phyloP scores from a whole-genome alignment of 2,797 vertebrate genomes.

The Chelonia mydas region DNA sequence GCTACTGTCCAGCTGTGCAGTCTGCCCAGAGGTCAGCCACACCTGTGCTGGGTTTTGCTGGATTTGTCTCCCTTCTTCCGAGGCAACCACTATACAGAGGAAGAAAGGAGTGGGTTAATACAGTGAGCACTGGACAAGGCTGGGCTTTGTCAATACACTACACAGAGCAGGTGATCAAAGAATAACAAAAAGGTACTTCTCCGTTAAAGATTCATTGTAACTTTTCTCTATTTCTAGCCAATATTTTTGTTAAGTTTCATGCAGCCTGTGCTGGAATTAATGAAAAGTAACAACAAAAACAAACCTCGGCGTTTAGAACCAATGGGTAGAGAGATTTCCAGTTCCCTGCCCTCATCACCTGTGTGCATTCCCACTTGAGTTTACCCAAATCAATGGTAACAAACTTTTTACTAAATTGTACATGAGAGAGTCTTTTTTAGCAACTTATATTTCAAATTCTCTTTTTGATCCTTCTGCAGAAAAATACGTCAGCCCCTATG shows the following conservation, averaged over 20 bases:
- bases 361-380: neutral
- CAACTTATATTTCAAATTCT: neutral
- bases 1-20: neutral
- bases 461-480: too few relatives aligned
- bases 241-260: neutral
- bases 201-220: neutral
- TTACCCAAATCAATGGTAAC: neutral
- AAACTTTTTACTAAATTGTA: neutral
- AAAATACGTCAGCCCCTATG: neutral
- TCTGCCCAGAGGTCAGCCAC: neutral
- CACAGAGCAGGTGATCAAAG: neutral
- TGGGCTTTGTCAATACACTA: neutral
- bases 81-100: neutral
- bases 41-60: neutral
- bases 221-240: neutral
- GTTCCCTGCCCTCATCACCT: neutral
- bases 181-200: neutral
- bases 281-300: neutral
- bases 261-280: neutral
- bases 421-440: neutral
- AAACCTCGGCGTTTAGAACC: neutral
- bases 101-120: neutral
- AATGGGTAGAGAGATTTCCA: too few relatives aligned
- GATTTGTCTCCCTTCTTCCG: fast-evolving
- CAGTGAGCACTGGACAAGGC: neutral